Base-by-base conservation (phyloP, 1,140 invertebrate genomes). In the Saccostrea glomerata region DNA sequence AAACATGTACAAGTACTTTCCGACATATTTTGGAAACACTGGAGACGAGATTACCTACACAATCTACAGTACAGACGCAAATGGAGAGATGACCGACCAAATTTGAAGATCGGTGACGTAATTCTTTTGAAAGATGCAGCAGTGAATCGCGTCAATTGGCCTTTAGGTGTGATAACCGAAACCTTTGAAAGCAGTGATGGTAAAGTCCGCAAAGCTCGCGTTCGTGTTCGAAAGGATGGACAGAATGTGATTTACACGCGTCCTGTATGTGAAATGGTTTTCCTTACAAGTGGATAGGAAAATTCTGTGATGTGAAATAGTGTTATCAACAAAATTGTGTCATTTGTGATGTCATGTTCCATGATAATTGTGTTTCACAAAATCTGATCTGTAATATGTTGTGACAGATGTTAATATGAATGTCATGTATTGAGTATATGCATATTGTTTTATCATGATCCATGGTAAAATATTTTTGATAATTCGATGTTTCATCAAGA, bases 11-110 rank as follows among this genome's bases (percentile, higher is more conserved):
- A 91, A 66, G 66, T 88, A 13, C 55, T 91, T 2, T 20, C 90
- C 9, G 83, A 91, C 56, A 83, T 36, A 13, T 91, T 91, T 82
- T 91, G 89, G 89, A 86, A 87, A 56, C 85, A 63, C 25, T 91
- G 87, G 89, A 70, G 40, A 55, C 63, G 70, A 11, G 86, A 77
- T 30, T 91, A 89, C 82, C 36, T 90, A 11, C 56, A 66, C 3
- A 70, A 47, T 1, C 55, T 86, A 17, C 88, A 89, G 30, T 5
- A 55, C 9, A 84, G 83, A 23, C 23, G 56, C 17, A 89, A 90
- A 66, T 89, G 90, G 90, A 87, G 23, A 73, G 20, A 23, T 54
- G 60, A 77, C 11, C 63, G 84, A 20, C 40, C 23, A 17, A 47
- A 86, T 82, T 23, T 87, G 11, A 85, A 89, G 84, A n/a, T 73